Evolutionary conservation across 2,113 vertebrate genomes (phyloP).

Genomic region (Puma concolor): DNA sequence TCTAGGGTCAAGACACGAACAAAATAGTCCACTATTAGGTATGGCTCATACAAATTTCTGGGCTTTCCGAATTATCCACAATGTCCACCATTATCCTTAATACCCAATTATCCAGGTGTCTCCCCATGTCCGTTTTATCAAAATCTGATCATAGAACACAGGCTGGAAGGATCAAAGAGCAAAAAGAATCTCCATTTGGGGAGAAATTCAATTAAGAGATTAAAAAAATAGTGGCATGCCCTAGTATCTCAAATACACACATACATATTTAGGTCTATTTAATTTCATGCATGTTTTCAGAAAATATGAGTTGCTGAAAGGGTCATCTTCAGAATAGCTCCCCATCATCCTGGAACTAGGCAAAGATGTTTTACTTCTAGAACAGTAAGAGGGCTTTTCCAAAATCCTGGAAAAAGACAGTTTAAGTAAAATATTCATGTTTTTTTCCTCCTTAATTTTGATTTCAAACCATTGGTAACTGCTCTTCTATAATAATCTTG

Average conservation of each 20-base stretch:
- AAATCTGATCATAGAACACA: background rate
- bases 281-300: background rate
- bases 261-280: background rate
- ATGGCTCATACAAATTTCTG: background rate
- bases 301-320: background rate
- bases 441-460: background rate
- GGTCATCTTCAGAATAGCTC: conserved; percentile 14
- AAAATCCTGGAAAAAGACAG: background rate
- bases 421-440: background rate
- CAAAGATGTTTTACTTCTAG: background rate
- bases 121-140: background rate
- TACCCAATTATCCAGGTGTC: background rate
- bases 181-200: background rate
- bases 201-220: background rate
- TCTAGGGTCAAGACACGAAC: conserved; percentile 64
- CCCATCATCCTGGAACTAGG: background rate
- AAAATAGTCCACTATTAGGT: conserved; percentile 20
- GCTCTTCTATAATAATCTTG: background rate
- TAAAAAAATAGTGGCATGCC: background rate
- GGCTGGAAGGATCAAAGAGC: background rate
- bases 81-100: background rate
- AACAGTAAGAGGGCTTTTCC: background rate
- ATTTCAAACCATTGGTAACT: background rate
- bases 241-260: background rate
- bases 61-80: background rate